Conservation (phyloP, 2,888 invertebrate species). For the Spodoptera picta region DNA sequence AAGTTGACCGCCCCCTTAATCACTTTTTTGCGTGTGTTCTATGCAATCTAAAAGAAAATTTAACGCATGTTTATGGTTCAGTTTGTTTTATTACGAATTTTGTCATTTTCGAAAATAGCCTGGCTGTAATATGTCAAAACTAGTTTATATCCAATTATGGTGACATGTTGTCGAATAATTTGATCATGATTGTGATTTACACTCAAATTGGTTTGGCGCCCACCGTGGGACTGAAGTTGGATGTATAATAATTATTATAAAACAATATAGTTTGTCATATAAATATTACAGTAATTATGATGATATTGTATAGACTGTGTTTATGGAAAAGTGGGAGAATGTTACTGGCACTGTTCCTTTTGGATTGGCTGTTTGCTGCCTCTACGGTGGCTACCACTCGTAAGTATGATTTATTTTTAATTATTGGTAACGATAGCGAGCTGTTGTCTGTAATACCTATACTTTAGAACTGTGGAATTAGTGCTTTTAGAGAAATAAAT, state of each 20-base stretch:
- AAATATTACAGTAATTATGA: constrained; percentile 21
- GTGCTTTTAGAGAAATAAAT: neutral
- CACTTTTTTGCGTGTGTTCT: constrained; percentile 82
- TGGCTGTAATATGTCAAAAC: constrained; percentile 30
- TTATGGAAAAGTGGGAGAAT: constrained; percentile 72
- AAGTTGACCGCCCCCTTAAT: constrained; percentile 77
- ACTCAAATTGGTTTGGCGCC: constrained; percentile 59
- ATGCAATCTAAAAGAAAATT: constrained; percentile 73
- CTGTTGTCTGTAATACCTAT: constrained; percentile 1
- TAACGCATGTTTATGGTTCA: constrained; percentile 72
- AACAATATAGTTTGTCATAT: neutral
- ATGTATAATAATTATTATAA: too few species aligned
- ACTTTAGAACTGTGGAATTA: neutral
- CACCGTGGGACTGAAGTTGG: constrained; percentile 57
- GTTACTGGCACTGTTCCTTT: constrained; percentile 73
- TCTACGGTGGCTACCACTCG: constrained; percentile 79
- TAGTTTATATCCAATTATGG: constrained; percentile 36
- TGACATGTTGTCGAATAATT: constrained; percentile 35
- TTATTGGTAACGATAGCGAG: constrained; percentile 12
- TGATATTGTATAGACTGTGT: constrained; percentile 58
- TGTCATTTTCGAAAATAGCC: constrained; percentile 37
- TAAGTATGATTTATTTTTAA: constrained; percentile 67
- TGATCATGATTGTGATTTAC: constrained; percentile 22
- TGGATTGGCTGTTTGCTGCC: constrained; percentile 80
- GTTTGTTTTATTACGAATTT: constrained; percentile 57